Conservation (phyloP, 2,797 vertebrate species). For the Argyrosomus regius region DNA sequence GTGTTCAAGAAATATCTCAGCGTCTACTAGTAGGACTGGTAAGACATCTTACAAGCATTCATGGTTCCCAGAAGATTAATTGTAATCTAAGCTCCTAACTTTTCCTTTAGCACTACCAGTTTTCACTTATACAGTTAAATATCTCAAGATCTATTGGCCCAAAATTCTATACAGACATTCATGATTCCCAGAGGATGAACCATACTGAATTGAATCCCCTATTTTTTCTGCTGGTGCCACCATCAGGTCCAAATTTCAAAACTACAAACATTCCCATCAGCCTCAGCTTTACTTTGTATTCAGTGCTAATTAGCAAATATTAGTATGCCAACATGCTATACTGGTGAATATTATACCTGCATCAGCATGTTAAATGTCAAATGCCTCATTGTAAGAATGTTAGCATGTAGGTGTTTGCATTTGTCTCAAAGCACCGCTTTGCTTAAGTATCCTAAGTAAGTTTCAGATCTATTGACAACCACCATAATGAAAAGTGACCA, state of each 20-base stretch:
- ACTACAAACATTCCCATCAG: neutral
- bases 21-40: neutral
- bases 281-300: no score
- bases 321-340: neutral
- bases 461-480: slow-evolving; percentile 14
- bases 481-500: slow-evolving; percentile 5
- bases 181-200: neutral
- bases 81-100: neutral
- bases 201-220: no score
- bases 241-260: neutral
- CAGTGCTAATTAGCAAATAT: neutral
- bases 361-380: neutral
- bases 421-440: neutral
- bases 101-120: no score
- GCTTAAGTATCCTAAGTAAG: no score
- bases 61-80: neutral
- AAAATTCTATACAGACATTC: no score
- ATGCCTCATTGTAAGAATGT: neutral
- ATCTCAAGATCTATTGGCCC: neutral
- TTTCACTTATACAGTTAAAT: neutral
- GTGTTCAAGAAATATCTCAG: neutral
- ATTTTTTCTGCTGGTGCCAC: no score
- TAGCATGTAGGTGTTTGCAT: neutral
- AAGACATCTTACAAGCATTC: no score
- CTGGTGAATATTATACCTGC: neutral